Conservation (phyloP, 2,888 invertebrate species). For the Petrolisthes manimaculis region DNA sequence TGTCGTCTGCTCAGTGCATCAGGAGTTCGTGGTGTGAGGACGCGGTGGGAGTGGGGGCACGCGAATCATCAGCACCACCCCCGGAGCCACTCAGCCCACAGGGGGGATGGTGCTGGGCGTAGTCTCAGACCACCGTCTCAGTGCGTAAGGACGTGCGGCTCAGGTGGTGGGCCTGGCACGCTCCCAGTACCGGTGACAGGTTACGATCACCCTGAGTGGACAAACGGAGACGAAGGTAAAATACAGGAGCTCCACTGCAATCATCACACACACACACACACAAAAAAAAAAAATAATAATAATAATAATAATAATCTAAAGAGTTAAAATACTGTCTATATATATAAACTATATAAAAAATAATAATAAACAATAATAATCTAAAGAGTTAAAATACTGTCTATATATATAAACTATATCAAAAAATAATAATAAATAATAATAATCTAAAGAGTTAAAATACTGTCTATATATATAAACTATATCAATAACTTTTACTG, state of each 20-base stretch:
- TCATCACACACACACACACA: background rate
- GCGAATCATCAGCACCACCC: slow-evolving; percentile 58
- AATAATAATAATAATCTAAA: too few relatives aligned
- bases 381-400: too few relatives aligned
- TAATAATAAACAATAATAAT: too few relatives aligned
- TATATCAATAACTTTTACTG: too few relatives aligned
- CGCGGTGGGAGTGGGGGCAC: slow-evolving; percentile 54
- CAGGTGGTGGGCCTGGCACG: slow-evolving; percentile 64
- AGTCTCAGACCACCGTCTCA: slow-evolving; percentile 65
- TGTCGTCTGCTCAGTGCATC: slow-evolving; percentile 36
- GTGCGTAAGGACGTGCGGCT: slow-evolving; percentile 63
- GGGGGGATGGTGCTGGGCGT: slow-evolving; percentile 65
- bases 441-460: too few relatives aligned
- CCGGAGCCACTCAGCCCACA: slow-evolving; percentile 46
- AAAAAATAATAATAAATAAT: too few relatives aligned
- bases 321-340: too few relatives aligned
- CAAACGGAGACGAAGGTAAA: background rate
- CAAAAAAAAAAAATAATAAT: background rate
- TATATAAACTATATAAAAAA: too few relatives aligned
- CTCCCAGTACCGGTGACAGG: slow-evolving; percentile 63
- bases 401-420: too few relatives aligned
- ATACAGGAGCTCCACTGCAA: too few relatives aligned
- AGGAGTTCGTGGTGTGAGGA: slow-evolving; percentile 58
- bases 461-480: too few relatives aligned
- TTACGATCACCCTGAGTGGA: slow-evolving; percentile 62